Base-by-base conservation (phyloP, 2,888 invertebrate genomes). In the Congeria kusceri region DNA sequence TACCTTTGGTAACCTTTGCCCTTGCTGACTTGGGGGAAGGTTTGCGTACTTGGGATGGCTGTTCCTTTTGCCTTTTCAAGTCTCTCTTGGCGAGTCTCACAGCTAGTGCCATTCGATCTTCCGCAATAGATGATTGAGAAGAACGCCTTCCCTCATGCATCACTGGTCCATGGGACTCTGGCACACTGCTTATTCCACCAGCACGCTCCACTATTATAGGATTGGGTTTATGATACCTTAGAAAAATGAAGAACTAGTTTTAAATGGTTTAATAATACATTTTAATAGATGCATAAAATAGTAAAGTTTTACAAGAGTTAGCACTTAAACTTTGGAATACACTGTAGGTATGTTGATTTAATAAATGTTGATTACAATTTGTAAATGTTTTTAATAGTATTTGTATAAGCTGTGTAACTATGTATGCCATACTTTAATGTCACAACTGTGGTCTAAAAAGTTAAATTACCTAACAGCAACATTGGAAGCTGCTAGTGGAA, bases 81-180 rank as follows among this genome's bases (percentile, higher is more conserved):
- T 92, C 91, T 67, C 91, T 64, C 77, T 88, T 86, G 5, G 91
- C 92, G 59, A 92, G 79, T 59, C 87, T 86, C 4, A 91, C 87
- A 20, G 92, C 91, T 20, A 86, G 66, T 4, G 88, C 87, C 83
- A 92, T 85, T 46, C 82, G 85, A 27, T 92, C 91, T 44, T 90
- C 89, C 15, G 89, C 90, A 7, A 90, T 70, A 9, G 87, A 80
- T 7, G 87, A 83, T 44, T 89, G 87, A 20, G 87, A 78, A 11
- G 88, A 80, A 5, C 44, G 59, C 25, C 53, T 53, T 23, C 23
- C 53, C 20, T 53, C 53, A n/a, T 62, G 56, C 23, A 44, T 28
- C 15, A 58, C 70, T 57, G 71, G 58, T 20, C 27, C 63, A 32
- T 39, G 58, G n/a, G 32, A 20, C 18, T 25, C 58, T 2, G 44